Base-by-base conservation (phyloP, 2,797 vertebrate species). In the Myotis daubentonii region DNA sequence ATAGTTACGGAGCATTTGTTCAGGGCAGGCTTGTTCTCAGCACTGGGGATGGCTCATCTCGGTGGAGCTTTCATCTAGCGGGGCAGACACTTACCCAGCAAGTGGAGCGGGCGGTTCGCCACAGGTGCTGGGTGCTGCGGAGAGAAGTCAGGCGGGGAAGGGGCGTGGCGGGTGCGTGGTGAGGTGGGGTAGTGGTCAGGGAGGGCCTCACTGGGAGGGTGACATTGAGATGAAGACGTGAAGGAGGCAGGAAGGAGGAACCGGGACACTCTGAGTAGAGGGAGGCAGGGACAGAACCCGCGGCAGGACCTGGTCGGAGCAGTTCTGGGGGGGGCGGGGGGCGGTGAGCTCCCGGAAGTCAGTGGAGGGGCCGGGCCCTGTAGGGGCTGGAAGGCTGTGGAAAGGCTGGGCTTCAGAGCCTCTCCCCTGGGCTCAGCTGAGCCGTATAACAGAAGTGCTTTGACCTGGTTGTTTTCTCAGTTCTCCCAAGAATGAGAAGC, bases 361-460 rank as follows among this genome's bases (percentile, higher is more conserved):
- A 0, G n/a, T 22, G 0, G 41, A 33, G 55, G 13, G 70, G 1
- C 47, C 19, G 0, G 51, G 20, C 60, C 36, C 1, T 11, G 62
- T 1, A 44, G 76, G 71, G 17, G 13, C 33, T 44, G 44, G 15
- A 75, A 53, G 38, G 25, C 20, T 19, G 0, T 20, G 30, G 19
- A 23, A 51, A 62, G 60, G 60, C 12, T 62, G 5, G 36, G 68
- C 49, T 74, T 72, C 65, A 62, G 57, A 68, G 8, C 36, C 47
- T 71, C 20, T 28, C 10, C 5, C 0, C 19, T 0, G 0, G 19
- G 38, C 19, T 53, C 30, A 17, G 15, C 57, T 60, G 51, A 84
- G 53, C 89, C 51, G 0, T 3, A 53, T 62, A 51, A 30, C 8
- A 70, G 36, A 70, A 62, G 8, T 10, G 17, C 8, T 10, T 57